A percentile compares a stretch with the other conserved stretches of the same genome.
Evolutionary conservation across 2,113 vertebrate species (phyloP).

Genomic region (Lycocorax pyrrhopterus): DNA sequence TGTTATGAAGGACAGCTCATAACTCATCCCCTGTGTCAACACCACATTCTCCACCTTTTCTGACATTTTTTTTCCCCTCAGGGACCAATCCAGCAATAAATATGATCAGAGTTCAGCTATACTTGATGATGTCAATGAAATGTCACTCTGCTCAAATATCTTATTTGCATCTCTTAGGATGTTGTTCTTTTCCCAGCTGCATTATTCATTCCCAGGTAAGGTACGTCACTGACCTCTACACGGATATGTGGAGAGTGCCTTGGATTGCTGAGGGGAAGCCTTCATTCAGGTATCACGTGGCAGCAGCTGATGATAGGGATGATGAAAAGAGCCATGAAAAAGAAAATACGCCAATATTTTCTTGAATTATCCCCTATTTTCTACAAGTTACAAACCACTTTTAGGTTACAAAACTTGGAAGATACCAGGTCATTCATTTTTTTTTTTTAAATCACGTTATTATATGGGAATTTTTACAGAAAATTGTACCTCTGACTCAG

Average conservation of each 20-base stretch:
- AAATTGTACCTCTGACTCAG: neutral
- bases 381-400: neutral
- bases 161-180: neutral
- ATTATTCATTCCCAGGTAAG: neutral
- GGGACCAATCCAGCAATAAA: neutral
- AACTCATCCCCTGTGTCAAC: neutral
- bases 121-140: neutral
- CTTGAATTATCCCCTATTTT: neutral
- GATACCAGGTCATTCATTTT: neutral
- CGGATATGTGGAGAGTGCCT: neutral
- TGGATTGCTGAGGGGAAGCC: neutral
- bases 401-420: neutral
- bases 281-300: neutral
- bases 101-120: neutral
- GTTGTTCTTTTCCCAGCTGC: neutral
- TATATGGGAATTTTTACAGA: neutral
- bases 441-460: neutral
- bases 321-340: neutral
- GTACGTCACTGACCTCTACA: neutral
- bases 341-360: neutral
- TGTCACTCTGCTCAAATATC: neutral
- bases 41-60: neutral
- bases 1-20: neutral
- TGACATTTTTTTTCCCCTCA: neutral
- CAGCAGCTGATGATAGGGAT: neutral